These are phyloP conservation scores for Solea senegalensis DNA, from an alignment of 2,113 vertebrate species.

Conservation along the genomic window DNA sequence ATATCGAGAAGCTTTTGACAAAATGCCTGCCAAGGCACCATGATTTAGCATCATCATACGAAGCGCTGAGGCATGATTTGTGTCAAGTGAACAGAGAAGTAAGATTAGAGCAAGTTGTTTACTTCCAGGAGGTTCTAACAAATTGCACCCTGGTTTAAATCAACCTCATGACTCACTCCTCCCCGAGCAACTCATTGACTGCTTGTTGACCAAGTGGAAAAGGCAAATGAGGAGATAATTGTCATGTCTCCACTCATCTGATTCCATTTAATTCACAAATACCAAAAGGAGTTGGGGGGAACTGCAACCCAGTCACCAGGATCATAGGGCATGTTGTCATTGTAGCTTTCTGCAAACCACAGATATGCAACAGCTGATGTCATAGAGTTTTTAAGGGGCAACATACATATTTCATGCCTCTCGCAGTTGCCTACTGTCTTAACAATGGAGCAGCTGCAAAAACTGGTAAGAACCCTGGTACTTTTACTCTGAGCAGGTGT, in stretches of 20 bases:
- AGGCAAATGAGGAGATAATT: slow-evolving; percentile 33
- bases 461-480: too few species aligned
- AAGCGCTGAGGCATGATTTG: slow-evolving; percentile 48
- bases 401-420: too few species aligned
- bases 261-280: slow-evolving; percentile 36
- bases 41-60: slow-evolving; percentile 46
- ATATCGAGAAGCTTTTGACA: slow-evolving; percentile 42
- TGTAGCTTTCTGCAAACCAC: too few species aligned
- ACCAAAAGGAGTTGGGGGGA: slow-evolving; percentile 40
- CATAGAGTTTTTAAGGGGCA: too few species aligned
- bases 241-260: slow-evolving; percentile 18
- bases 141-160: slow-evolving; percentile 61
- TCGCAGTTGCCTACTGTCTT: too few species aligned
- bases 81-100: slow-evolving; percentile 42
- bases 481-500: too few species aligned
- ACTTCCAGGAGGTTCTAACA: slow-evolving; percentile 54
- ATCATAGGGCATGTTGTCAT: too few species aligned
- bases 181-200: slow-evolving; percentile 48
- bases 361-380: too few species aligned
- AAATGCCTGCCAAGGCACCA: slow-evolving; percentile 45
- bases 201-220: slow-evolving; percentile 41
- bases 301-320: too few species aligned
- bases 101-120: slow-evolving; percentile 49
- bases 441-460: too few species aligned
- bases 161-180: slow-evolving; percentile 60